Base-by-base conservation (phyloP, 2,888 invertebrate species). In the Lypha dubia region DNA sequence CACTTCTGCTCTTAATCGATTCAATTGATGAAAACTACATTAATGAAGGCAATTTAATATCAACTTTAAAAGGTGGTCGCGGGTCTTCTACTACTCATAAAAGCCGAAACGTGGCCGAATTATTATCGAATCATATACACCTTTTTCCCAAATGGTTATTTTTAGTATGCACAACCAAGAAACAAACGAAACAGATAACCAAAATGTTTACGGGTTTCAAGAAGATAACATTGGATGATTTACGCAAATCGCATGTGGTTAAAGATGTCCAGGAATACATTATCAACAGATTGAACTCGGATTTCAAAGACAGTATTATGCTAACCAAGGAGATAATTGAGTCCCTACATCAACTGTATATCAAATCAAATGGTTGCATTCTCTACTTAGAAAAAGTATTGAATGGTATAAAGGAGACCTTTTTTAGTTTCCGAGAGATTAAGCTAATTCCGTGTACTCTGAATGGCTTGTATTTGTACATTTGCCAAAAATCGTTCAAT, bases 221-320 rank as follows among this genome's bases (percentile, higher is more conserved):
- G 24, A 98, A 98, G 93, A 95, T 99, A 87, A 96, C 96, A 0
- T 92, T 99, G 87, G 99, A 99, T 89, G 98, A 99, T 93, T 92
- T 98, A 83, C 94, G 98, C 24, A 97, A 96, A 81, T 95, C 96
- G 0, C 96, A 97, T 92, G 98, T 99, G 6, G 97, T 98, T 0
- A 95, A 98, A 6, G 99, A 99, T 91, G 98, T 98, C 0, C 98
- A 99, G 91, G 96, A 98, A 89, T 99, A 98, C 90, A 98, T 99
- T 81, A 94, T 98, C 13, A 96, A 96, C 3, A 93, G 98, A 1
- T 93, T 99, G 46, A 98, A 98, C 90, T 95, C 96, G 11, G 98
- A 98, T 89, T 97, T 97, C 22, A 95, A 96, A 35, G 94, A 98
- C 9, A 93, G 92, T 87, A 97, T 97, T 84, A 97, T 98, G 89